Evolutionary conservation across 2,113 vertebrate species (phyloP).

Genomic region (Sorex fumeus): DNA sequence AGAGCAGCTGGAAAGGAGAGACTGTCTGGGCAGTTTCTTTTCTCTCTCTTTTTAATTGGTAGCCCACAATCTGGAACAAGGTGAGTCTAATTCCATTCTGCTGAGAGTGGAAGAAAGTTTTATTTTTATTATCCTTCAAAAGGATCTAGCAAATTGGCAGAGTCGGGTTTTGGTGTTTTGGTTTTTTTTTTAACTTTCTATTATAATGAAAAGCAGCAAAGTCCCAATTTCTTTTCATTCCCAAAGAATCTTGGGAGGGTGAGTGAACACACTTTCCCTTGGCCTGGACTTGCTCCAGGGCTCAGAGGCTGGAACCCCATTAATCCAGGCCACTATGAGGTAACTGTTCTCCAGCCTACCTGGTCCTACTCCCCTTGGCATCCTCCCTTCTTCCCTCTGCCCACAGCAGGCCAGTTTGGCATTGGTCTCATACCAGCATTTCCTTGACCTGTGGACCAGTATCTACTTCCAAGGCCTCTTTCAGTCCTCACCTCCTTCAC

Average conservation of each 20-base stretch:
- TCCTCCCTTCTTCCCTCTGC: not conserved
- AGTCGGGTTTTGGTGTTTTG: not conserved
- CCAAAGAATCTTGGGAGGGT: not conserved
- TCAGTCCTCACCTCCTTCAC: not conserved
- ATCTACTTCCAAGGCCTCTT: not conserved
- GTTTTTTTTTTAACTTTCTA: fast-evolving
- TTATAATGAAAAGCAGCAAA: slow-evolving; percentile 61
- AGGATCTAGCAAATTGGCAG: slow-evolving; percentile 71
- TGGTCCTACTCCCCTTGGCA: not conserved
- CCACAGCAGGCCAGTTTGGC: fast-evolving
- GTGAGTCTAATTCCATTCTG: slow-evolving; percentile 63
- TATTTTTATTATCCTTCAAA: slow-evolving; percentile 75
- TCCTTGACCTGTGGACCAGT: not conserved
- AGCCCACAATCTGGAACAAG: slow-evolving; percentile 73
- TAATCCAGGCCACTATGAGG: not conserved
- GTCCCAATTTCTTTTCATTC: slow-evolving; percentile 23
- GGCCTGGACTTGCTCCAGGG: not conserved
- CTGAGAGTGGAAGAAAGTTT: slow-evolving; percentile 75
- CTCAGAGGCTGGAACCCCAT: not conserved
- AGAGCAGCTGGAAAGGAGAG: slow-evolving; percentile 23
- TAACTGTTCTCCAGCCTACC: not conserved
- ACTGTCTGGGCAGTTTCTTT: slow-evolving; percentile 1
- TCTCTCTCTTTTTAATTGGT: slow-evolving; percentile 72
- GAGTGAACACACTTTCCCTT: not conserved
- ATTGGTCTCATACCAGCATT: not conserved